Base-by-base conservation (phyloP, 2,113 vertebrate species). In the Microcebus ravelobensis region DNA sequence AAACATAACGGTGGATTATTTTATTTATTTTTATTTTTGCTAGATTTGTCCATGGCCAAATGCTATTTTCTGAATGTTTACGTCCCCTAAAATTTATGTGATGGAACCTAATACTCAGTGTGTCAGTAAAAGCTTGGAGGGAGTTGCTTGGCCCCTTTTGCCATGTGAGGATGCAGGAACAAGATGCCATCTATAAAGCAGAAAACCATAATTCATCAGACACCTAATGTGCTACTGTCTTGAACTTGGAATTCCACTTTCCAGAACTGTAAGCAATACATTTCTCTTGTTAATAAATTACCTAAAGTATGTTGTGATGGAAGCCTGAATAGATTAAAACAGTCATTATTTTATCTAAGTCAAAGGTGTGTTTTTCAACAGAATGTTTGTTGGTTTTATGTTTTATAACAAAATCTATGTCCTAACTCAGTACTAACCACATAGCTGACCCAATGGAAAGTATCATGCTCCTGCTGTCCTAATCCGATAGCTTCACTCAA, bases 101-200 rank as follows among this genome's bases (percentile, higher is more conserved):
- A 55, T 39, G 36, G 29, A 57, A 34, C 12, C 20, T 57, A 39
- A 42, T 23, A 34, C 25, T 4, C 27, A 29, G 18, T 42, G 20
- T 34, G 12, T 42, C 4, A 23, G 12, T 18, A 34, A 34, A 12
- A n/a, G 25, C 1, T 25, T 71, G 71, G 14, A 34, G 17, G 7
- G 18, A 21, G 9, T 13, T 13, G 18, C 8, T 4, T 31, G 9
- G 8, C 6, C 61, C 21, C 39, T 83, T 63, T 23, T 34, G 42
- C 21, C 5, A 6, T 2, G 20, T 8, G 7, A 34, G 23, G 25
- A n/a, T n/a, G 0, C 8, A 76, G 18, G 25, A 83, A 7, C 13
- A 65, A 34, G 10, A 12, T 29, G 8, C 21, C 9, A 18, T 18
- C 20, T 29, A 42, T 55, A 5, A 42, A 90, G 4, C 14, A 61